Percentiles rank a stretch among this genome's conserved stretches.
These are phyloP conservation scores for Equus przewalskii DNA, from an alignment of 2,113 vertebrate species.

Conservation along the genomic window DNA sequence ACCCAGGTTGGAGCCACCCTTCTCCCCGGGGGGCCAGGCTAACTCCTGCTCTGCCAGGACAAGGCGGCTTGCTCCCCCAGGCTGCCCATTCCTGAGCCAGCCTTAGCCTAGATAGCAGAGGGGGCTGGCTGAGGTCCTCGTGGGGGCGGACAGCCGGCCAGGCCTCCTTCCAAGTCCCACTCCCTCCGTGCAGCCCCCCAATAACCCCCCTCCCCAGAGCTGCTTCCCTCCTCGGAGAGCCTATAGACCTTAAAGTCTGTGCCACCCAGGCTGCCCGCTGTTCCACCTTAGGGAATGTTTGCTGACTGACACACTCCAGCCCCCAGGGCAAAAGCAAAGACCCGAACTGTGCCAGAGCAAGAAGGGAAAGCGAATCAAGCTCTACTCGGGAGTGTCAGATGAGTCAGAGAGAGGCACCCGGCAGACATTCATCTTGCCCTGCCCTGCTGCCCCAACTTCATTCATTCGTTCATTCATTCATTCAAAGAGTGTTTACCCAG, in stretches of 20 bases:
- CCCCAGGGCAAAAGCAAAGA: neutral
- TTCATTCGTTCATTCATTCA: neutral
- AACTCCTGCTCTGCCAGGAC: neutral
- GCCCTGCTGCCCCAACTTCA: neutral
- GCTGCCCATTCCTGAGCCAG: neutral
- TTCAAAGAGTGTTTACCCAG: neutral
- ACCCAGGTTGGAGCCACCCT: neutral
- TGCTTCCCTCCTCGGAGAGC: neutral
- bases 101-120: fast-evolving
- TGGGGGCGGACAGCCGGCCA: neutral
- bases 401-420: neutral
- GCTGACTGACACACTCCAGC: neutral
- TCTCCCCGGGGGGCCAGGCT: neutral
- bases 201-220: neutral
- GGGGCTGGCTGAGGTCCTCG: neutral
- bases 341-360: neutral
- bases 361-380: neutral
- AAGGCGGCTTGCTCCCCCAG: neutral
- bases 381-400: neutral
- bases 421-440: neutral
- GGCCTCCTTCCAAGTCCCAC: neutral
- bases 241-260: no score
- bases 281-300: neutral
- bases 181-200: neutral
- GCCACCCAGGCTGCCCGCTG: neutral